Conservation (phyloP, 2,113 vertebrate species). For the Prunella fulvescens region DNA sequence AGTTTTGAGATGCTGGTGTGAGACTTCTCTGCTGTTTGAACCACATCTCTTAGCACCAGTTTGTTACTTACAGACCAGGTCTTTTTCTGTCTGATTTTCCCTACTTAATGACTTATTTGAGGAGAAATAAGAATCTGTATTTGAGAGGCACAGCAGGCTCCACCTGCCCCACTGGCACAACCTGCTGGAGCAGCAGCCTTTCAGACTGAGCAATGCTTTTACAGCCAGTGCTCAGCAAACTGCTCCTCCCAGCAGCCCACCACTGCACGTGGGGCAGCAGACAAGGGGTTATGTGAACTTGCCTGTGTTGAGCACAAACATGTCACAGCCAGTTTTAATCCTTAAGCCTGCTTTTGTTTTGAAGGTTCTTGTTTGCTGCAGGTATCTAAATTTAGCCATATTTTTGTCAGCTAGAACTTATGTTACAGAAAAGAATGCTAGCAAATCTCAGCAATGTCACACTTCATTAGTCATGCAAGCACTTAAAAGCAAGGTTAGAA, state of each 20-base stretch:
- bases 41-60: neutral
- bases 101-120: neutral
- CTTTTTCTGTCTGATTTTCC: neutral
- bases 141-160: slow-evolving; percentile 11
- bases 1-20: neutral
- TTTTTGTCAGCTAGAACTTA: slow-evolving; percentile 77
- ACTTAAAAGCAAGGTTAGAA: slow-evolving; percentile 71
- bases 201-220: neutral
- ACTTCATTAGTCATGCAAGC: slow-evolving; percentile 80
- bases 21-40: neutral
- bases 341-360: slow-evolving; percentile 70
- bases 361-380: slow-evolving; percentile 73
- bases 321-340: slow-evolving; percentile 66
- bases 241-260: neutral
- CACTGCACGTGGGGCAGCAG: neutral
- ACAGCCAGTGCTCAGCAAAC: neutral
- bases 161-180: slow-evolving; percentile 29
- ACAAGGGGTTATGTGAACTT: slow-evolving; percentile 32
- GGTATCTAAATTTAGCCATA: slow-evolving; percentile 78
- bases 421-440: slow-evolving; percentile 70
- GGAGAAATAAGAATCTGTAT: neutral
- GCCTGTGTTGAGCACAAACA: slow-evolving; percentile 49
- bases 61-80: neutral
- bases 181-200: neutral
- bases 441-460: slow-evolving; percentile 78